A percentile compares a stretch with the other conserved stretches of the same genome.
These are phyloP conservation scores for Aphelenchoides fujianensis DNA, from an alignment of 1,140 invertebrate species.

Conservation along the genomic window DNA sequence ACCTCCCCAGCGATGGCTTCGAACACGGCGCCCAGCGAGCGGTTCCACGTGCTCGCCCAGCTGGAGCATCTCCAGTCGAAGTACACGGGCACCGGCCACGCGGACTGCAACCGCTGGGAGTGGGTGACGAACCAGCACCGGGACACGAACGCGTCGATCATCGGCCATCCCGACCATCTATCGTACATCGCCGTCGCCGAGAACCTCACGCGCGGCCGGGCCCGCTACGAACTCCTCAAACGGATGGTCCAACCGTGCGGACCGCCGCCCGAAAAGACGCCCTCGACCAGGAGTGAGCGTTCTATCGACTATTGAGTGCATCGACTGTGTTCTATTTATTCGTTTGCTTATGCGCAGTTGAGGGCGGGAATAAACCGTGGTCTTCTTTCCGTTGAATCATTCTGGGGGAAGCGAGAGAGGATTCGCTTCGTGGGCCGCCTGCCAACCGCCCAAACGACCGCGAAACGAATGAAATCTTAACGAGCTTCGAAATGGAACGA, in stretches of 20 bases:
- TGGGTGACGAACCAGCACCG: constrained; percentile 89
- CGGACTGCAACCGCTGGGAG: constrained; percentile 83
- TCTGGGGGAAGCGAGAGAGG: too few species aligned
- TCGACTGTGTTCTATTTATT: too few species aligned
- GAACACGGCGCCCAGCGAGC: constrained; percentile 69
- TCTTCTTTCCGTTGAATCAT: too few species aligned
- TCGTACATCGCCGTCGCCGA: constrained; percentile 85
- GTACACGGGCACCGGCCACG: constrained; percentile 95
- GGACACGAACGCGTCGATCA: constrained; percentile 88
- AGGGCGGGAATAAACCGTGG: too few species aligned
- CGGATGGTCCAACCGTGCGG: constrained; percentile 98
- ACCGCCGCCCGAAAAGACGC: constrained; percentile 82
- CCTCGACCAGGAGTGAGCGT: constrained; percentile 33
- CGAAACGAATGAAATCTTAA: too few species aligned
- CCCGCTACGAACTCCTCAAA: constrained; percentile 92
- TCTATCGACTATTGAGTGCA: too few species aligned
- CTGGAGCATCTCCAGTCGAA: constrained; percentile 97
- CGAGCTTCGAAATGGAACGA: too few species aligned
- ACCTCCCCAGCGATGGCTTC: constrained; percentile 4
- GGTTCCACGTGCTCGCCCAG: constrained; percentile 98
- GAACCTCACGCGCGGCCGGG: constrained; percentile 90
- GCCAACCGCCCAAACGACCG: too few species aligned
- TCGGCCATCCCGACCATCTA: constrained; percentile 79
- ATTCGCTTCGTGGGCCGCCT: too few species aligned
- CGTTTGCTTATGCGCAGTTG: too few species aligned